Percentiles rank a stretch among this genome's conserved stretches.
Conservation (phyloP, 1,140 invertebrate species). For the Drosophila saltans region DNA sequence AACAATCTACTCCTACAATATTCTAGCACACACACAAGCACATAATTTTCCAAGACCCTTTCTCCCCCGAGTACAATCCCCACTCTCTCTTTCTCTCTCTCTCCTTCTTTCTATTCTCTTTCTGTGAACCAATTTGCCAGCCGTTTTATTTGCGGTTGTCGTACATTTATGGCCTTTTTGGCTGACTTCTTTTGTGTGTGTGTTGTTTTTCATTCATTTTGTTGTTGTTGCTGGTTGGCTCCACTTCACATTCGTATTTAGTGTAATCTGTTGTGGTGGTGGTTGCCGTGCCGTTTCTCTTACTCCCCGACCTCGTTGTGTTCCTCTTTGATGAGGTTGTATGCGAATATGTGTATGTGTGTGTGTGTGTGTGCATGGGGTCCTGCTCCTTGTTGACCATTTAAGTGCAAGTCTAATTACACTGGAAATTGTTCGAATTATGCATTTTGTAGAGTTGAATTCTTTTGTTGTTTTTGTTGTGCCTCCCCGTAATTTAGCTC, state of each 20-base stretch:
- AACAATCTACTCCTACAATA: neutral
- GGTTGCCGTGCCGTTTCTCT: slow-evolving; percentile 4
- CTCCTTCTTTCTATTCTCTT: neutral
- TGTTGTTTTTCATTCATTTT: slow-evolving; percentile 16
- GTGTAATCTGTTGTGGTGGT: slow-evolving; percentile 61
- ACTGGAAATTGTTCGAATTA: slow-evolving; percentile 67
- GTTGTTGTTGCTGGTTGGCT: slow-evolving; percentile 38
- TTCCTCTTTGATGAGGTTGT: neutral
- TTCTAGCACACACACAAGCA: slow-evolving; percentile 44
- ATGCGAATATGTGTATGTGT: neutral
- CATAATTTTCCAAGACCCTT: slow-evolving; percentile 59
- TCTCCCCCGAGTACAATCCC: neutral
- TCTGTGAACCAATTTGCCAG: slow-evolving; percentile 65
- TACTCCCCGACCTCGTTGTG: slow-evolving; percentile 11
- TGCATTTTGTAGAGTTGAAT: slow-evolving; percentile 39
- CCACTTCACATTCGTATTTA: slow-evolving; percentile 52
- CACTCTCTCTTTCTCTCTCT: neutral
- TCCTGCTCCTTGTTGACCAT: slow-evolving; percentile 73
- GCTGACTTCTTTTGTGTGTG: slow-evolving; percentile 6
- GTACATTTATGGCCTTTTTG: slow-evolving; percentile 63
- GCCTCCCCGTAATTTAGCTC: slow-evolving; percentile 20
- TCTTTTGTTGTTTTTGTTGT: slow-evolving; percentile 7
- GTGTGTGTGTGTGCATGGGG: slow-evolving; percentile 8
- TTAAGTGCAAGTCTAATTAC: slow-evolving; percentile 77
- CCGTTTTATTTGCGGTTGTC: slow-evolving; percentile 79